Percentiles rank a stretch among this genome's conserved stretches.
Conservation (phyloP, 2,113 vertebrate genomes). For the Ceyx melanurus region DNA sequence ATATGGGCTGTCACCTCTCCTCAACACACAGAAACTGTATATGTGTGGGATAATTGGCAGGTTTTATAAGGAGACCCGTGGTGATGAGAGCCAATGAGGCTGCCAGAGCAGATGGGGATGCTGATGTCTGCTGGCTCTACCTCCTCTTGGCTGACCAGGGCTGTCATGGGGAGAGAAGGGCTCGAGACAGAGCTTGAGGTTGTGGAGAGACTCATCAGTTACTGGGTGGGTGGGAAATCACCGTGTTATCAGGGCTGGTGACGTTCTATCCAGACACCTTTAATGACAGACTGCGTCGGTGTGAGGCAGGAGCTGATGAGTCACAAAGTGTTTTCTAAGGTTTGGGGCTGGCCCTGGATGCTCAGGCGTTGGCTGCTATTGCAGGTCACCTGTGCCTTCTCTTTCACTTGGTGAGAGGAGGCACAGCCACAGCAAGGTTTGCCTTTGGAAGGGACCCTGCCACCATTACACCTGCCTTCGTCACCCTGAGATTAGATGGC, state of each 20-base stretch:
- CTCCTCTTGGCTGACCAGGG: not conserved
- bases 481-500: not conserved
- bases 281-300: not conserved
- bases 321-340: constrained; percentile 26
- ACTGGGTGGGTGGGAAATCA: not conserved
- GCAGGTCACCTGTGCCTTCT: not conserved
- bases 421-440: not conserved
- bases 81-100: not conserved
- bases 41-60: not conserved
- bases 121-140: not conserved
- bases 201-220: not conserved
- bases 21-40: not conserved
- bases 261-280: not conserved
- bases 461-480: not conserved
- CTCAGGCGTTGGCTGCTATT: rapidly evolving
- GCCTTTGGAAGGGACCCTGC: not conserved
- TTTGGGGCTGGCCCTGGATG: not conserved
- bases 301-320: constrained; percentile 14
- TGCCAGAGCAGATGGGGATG: constrained; percentile 3
- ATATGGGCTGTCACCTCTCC: not conserved
- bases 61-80: not conserved
- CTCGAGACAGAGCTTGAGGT: not conserved
- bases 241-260: not conserved
- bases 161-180: not conserved
- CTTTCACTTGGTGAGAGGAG: not conserved